A percentile compares a stretch with the other conserved stretches of the same genome.
Conservation (phyloP, 2,888 invertebrate species). For the Punctoribates punctum region DNA sequence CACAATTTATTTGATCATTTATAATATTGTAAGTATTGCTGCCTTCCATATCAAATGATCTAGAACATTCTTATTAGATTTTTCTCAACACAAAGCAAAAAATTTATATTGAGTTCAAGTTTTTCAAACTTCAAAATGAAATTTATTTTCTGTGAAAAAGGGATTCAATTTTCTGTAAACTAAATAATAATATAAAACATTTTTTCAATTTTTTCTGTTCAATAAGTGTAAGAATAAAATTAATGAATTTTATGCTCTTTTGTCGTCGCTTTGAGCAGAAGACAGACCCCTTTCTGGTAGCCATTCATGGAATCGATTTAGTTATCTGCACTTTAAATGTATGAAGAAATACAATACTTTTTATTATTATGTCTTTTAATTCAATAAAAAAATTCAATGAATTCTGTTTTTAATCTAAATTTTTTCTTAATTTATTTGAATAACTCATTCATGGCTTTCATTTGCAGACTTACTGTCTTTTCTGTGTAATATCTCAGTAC, state of each 20-base stretch:
- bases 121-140: no score
- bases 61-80: neutral
- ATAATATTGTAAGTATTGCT: neutral
- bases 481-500: conserved; percentile 24
- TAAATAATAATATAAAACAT: neutral
- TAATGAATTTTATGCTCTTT: neutral
- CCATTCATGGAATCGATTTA: conserved; percentile 5
- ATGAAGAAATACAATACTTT: neutral
- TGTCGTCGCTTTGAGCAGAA: neutral
- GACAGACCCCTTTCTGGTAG: neutral
- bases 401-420: neutral
- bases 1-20: neutral
- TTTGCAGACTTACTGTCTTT: conserved; percentile 16
- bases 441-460: neutral
- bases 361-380: neutral
- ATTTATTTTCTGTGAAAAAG: no score
- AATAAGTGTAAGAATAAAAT: neutral
- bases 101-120: no score
- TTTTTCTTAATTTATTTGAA: neutral
- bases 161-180: no score
- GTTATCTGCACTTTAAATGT: conserved; percentile 24
- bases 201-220: neutral
- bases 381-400: neutral
- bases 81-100: no score
- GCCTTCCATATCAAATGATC: neutral